Percentiles rank a stretch among this genome's conserved stretches.
phyloP scores from a whole-genome alignment of 2,888 invertebrate species.

The Microdon myrmicae region DNA sequence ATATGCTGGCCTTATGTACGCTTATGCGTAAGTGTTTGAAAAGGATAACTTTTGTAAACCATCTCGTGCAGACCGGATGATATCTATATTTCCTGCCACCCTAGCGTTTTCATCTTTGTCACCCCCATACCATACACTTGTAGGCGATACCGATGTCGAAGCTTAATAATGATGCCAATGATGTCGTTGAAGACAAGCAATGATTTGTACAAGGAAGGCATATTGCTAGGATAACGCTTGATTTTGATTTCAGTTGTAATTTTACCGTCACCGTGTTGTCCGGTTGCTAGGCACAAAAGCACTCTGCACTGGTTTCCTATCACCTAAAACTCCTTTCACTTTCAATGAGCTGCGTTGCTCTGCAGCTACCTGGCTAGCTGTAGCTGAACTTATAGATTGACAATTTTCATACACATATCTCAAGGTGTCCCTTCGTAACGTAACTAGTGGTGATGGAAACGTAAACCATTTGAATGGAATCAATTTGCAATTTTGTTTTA shows the following conservation, averaged over 20 bases:
- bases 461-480: slow-evolving; percentile 55
- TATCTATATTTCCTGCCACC: slow-evolving; percentile 5
- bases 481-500: slow-evolving; percentile 54
- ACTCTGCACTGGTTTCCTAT: slow-evolving; percentile 34
- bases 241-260: slow-evolving; percentile 68
- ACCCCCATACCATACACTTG: slow-evolving; percentile 20
- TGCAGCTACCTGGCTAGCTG: slow-evolving; percentile 17
- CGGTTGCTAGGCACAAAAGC: slow-evolving; percentile 64
- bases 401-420: slow-evolving; percentile 42
- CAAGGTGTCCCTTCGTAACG: slow-evolving; percentile 27
- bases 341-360: slow-evolving; percentile 40
- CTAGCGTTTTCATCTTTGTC: not conserved
- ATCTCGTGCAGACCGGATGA: slow-evolving; percentile 15
- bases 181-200: slow-evolving; percentile 29
- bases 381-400: slow-evolving; percentile 37
- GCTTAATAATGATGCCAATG: slow-evolving; percentile 16
- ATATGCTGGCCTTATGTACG: too few relatives aligned
- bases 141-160: slow-evolving; percentile 12
- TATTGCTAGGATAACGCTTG: slow-evolving; percentile 68
- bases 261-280: slow-evolving; percentile 67
- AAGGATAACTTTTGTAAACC: slow-evolving; percentile 31
- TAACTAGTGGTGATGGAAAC: slow-evolving; percentile 51
- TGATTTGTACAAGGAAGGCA: slow-evolving; percentile 57
- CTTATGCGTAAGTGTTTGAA: slow-evolving; percentile 32
- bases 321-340: slow-evolving; percentile 55